phyloP scores from a whole-genome alignment of 2,888 invertebrate species.

The Cephus spinipes region DNA sequence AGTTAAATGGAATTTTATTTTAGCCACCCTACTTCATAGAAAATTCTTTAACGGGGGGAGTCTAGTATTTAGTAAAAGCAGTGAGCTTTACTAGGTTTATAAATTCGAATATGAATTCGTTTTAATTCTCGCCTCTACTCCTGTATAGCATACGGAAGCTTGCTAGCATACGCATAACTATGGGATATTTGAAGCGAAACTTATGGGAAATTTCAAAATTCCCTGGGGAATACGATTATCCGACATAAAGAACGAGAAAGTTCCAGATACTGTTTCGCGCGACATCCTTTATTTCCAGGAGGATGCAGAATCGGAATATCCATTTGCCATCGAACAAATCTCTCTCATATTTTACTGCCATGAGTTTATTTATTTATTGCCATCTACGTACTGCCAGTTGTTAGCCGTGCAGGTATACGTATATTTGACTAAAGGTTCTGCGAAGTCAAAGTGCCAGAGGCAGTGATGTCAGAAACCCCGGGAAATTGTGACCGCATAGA shows the following conservation, averaged over 20 bases:
- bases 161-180: no score
- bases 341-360: background rate
- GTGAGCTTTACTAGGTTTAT: background rate
- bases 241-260: background rate
- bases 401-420: background rate
- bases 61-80: background rate
- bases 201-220: background rate
- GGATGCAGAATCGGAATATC: background rate
- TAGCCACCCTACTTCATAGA: background rate
- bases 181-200: background rate
- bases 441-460: background rate
- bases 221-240: background rate
- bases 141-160: background rate
- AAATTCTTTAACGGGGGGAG: background rate
- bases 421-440: background rate
- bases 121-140: background rate
- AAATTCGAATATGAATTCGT: background rate
- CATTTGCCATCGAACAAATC: background rate
- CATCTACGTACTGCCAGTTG: background rate
- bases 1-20: background rate
- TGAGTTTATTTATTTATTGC: background rate
- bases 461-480: background rate
- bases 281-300: background rate
- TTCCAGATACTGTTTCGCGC: background rate
- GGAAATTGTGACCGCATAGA: background rate